Conservation (phyloP, 2,888 invertebrate genomes). For the Syritta pipiens region DNA sequence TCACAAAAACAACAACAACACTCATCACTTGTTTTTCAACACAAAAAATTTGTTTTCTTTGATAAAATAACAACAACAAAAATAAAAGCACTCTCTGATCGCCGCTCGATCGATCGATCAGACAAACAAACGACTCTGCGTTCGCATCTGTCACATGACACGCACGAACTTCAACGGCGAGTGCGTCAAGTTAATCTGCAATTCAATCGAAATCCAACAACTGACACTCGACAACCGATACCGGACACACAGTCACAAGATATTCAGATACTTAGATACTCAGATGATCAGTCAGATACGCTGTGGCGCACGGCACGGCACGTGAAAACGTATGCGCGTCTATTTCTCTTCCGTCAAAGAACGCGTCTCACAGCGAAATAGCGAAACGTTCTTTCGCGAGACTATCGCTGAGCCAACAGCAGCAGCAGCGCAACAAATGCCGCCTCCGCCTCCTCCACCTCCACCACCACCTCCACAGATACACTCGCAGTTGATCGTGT, state of each 20-base stretch:
- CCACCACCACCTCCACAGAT: constrained; percentile 41
- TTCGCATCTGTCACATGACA: constrained; percentile 29
- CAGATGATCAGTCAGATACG: too few relatives aligned
- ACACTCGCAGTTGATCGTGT: neutral
- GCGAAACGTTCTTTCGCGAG: constrained; percentile 59
- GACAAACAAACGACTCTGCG: constrained; percentile 18
- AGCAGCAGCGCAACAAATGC: constrained; percentile 19
- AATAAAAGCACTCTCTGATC: neutral
- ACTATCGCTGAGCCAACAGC: constrained; percentile 35
- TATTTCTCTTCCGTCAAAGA: constrained; percentile 56
- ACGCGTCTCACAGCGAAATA: constrained; percentile 58
- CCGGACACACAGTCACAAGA: constrained; percentile 16
- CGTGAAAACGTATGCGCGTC: constrained; percentile 29
- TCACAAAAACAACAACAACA: neutral
- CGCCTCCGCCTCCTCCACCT: too few relatives aligned
- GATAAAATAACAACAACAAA: neutral
- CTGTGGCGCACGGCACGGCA: too few relatives aligned
- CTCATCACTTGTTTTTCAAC: neutral
- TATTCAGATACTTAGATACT: too few relatives aligned
- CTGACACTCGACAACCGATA: constrained; percentile 34
- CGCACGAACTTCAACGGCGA: constrained; percentile 6
- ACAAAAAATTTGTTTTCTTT: constrained; percentile 21
- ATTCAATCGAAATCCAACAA: constrained; percentile 32
- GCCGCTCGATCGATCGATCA: neutral
- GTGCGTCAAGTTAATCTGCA: constrained; percentile 24